Conservation (phyloP, 2,797 vertebrate species). For the Silurus lanzhouensis region DNA sequence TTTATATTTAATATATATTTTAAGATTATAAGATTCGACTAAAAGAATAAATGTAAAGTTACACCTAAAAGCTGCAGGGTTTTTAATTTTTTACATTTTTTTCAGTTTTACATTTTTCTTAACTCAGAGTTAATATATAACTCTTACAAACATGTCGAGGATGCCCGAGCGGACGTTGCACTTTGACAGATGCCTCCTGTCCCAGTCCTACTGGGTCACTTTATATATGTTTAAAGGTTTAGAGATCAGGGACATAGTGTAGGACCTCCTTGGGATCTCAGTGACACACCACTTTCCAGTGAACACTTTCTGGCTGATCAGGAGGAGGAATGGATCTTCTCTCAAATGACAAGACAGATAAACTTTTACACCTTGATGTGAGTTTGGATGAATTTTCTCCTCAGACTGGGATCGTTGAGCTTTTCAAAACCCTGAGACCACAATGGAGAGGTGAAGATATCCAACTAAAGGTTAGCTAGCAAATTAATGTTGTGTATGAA, state of each 20-base stretch:
- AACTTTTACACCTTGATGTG: slow-evolving; percentile 67
- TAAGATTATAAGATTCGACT: too few relatives aligned
- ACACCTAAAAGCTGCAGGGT: neutral
- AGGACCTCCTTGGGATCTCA: neutral
- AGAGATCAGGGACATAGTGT: slow-evolving; percentile 15
- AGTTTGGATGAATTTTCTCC: slow-evolving; percentile 63
- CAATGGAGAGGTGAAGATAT: slow-evolving; percentile 70
- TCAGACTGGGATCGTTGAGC: slow-evolving; percentile 61
- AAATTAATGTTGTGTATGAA: neutral
- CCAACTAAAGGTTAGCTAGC: slow-evolving; percentile 72
- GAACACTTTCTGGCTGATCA: neutral
- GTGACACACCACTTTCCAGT: neutral
- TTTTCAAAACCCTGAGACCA: slow-evolving; percentile 69
- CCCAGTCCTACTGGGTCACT: slow-evolving; percentile 54
- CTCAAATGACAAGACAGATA: neutral
- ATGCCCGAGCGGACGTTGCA: slow-evolving; percentile 69
- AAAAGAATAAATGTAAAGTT: neutral
- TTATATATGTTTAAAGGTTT: slow-evolving; percentile 39
- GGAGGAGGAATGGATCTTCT: slow-evolving; percentile 59
- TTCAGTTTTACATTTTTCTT: neutral
- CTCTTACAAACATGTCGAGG: slow-evolving; percentile 38
- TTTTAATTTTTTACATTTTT: neutral
- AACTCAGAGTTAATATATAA: slow-evolving; percentile 74
- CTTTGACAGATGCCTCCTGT: slow-evolving; percentile 61
- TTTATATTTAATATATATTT: too few relatives aligned